These are phyloP conservation scores for Drepana arcuata DNA, from an alignment of 1,140 invertebrate genomes.

Conservation along the genomic window DNA sequence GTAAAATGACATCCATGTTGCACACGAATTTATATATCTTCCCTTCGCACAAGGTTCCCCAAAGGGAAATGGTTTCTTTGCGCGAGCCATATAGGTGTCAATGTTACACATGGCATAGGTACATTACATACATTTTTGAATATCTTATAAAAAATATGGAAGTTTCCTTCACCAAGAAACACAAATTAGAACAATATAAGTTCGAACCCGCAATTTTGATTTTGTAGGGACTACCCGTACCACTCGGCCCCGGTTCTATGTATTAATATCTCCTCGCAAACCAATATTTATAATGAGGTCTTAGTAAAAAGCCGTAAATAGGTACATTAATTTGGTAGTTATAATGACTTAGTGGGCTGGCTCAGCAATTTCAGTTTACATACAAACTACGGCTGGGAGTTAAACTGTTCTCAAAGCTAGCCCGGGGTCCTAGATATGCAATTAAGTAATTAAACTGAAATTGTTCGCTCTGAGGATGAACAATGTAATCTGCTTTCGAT, in stretches of 20 bases:
- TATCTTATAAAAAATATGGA: no score
- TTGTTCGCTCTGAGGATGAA: no score
- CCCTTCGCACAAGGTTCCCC: no score
- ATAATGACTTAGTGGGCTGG: neutral
- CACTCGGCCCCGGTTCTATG: neutral
- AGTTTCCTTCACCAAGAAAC: neutral
- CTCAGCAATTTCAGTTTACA: constrained; percentile 4
- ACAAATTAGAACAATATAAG: neutral
- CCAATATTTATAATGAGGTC: neutral
- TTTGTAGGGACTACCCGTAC: no score
- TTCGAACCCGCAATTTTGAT: no score
- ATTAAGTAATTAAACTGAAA: constrained; percentile 5
- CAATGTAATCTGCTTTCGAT: no score
- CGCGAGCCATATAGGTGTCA: no score
- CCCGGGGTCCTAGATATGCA: constrained; percentile 1
- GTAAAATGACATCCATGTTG: no score
- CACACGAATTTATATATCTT: no score
- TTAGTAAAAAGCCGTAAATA: neutral
- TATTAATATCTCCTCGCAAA: constrained; percentile 1
- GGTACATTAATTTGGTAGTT: constrained; percentile 1
- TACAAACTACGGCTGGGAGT: constrained; percentile 5
- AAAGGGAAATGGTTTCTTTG: no score
- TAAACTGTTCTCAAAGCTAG: constrained; percentile 2
- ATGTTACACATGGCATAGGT: no score
- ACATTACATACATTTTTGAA: no score